Base-by-base conservation (phyloP, 2,888 invertebrate species). In the Lithophane socia region DNA sequence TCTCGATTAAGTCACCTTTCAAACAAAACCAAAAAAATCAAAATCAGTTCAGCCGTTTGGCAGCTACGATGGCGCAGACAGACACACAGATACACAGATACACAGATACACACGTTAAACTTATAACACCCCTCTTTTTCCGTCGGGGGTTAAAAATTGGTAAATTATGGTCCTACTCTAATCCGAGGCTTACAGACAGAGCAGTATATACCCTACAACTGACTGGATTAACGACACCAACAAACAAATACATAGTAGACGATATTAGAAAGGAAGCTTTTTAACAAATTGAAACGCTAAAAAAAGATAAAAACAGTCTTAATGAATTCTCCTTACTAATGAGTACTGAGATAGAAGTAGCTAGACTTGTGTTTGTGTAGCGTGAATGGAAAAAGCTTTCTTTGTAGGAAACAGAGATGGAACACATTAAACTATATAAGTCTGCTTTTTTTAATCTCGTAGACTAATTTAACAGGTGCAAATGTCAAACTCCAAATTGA, bases 351-450 rank as follows among this genome's bases (percentile, higher is more conserved):
- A 77, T 75, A 54, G 64, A 65, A 65, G 69, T 60, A 75, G 69
- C 69, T 75, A 63, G 73, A 77, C 70, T 83, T 82, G 77, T 73
- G 65, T 83, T 77, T 85, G 13, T 24, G 61, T 44, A 76, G 21
- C 60, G 54, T 60, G 52, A 77, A 83, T 65, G 66, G 54, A 73
- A 77, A 72, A 75, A 73, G 61, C 42, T 74, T 63, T 74, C 21
- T 82, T 61, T 80, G 52, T 56, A 60, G 42, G 47, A 65, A 44
- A 63, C 63, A 47, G 13, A 21, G 21, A 63, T 52, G 49, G 29
- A 84, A 85, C 54, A 61, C 73, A 75, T 85, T 76, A 79, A 76
- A 73, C 60, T 84, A 71, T 80, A 83, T n/a, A 37, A 37, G 37
- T 37, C 37, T 37, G 37, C 29, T 37, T 37, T 37, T 37, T 37